Percentiles rank a stretch among this genome's conserved stretches.
These are phyloP conservation scores for Drosophila leonis DNA, from an alignment of 2,888 invertebrate genomes.

Conservation along the genomic window DNA sequence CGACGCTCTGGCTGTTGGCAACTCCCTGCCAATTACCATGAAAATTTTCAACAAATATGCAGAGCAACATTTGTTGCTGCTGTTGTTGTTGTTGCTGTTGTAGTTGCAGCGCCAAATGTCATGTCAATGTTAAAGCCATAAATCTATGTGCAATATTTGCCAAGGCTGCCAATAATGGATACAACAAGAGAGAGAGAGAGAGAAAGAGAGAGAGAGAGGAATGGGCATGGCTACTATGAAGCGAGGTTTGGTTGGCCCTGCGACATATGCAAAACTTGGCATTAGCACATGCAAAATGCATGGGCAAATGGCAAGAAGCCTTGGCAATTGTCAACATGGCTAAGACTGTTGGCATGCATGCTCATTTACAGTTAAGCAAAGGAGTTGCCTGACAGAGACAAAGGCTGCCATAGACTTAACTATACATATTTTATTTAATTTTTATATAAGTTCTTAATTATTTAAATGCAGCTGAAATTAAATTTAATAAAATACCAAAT, in stretches of 20 bases:
- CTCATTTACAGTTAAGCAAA: not conserved
- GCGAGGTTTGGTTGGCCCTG: slow-evolving; percentile 13
- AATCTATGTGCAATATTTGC: slow-evolving; percentile 67
- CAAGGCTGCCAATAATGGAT: slow-evolving; percentile 51
- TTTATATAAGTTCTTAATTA: not conserved
- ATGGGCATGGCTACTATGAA: not conserved
- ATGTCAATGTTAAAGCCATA: slow-evolving; percentile 69
- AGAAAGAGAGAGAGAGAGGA: not conserved
- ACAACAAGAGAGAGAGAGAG: not conserved
- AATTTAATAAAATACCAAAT: not conserved
- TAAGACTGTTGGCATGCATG: slow-evolving; percentile 18
- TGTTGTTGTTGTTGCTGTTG: slow-evolving; percentile 28
- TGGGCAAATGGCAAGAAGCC: slow-evolving; percentile 35
- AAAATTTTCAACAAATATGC: slow-evolving; percentile 54
- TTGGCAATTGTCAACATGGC: slow-evolving; percentile 27
- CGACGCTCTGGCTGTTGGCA: slow-evolving; percentile 4
- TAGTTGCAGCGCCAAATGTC: slow-evolving; percentile 56
- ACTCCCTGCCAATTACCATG: slow-evolving; percentile 55
- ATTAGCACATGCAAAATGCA: slow-evolving; percentile 52
- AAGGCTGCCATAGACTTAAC: no score
- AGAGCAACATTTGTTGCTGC: slow-evolving; percentile 23
- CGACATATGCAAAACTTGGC: slow-evolving; percentile 61
- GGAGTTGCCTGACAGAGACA: not conserved
- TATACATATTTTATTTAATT: not conserved
- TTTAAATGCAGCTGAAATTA: not conserved